Evolutionary conservation across 2,888 invertebrate species (phyloP), one percentile per base, ranked within the genome.

Genomic region (Limnephilus auricula): DNA sequence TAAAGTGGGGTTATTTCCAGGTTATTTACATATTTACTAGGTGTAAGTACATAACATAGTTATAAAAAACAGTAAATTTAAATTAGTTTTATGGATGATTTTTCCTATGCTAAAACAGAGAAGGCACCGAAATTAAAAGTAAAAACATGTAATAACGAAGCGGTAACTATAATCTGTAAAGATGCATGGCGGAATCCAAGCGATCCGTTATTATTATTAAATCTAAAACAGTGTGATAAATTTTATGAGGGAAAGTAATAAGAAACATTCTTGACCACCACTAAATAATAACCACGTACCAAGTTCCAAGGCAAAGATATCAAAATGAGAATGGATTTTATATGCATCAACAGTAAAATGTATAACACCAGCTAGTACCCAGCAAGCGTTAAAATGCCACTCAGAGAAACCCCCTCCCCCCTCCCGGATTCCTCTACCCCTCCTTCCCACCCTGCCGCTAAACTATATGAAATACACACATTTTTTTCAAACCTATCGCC

Each of bases 241-340:
- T 86, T 86, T 86, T 45, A 65, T 34, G 86, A 40, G 65, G 32
- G 65, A 86, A 86, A 65, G 86, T 65, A 86, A 9, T 30, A 86
- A 32, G 45, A 32, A 45, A 86, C 65, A 82, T 82, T 82, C 34
- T 82, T 34, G 82, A 18, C 82, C 32, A 82, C 32, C 34, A 34
- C 32, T 82, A 82, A 82, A 82, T 82, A 82, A 34, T 82, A 82
- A 82, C 34, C 10, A 34, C 25, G 82, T 82, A 82, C 32, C 82
- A 12, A 37, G 32, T 18, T 34, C 34, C 18, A 32, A 82, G 25
- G 65, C 65, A 9, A 65, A 65, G 65, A 65, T 65, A 25, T n/a
- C n/a, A 25, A 65, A n/a, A 65, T 6, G 65, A 65, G 65, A 65
- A 25, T 65, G 65, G 65, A 65, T 65, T 65, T 65, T 50, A 15